Evolutionary conservation across 2,113 vertebrate species (phyloP).

Genomic region (Daphoenositta chrysoptera): DNA sequence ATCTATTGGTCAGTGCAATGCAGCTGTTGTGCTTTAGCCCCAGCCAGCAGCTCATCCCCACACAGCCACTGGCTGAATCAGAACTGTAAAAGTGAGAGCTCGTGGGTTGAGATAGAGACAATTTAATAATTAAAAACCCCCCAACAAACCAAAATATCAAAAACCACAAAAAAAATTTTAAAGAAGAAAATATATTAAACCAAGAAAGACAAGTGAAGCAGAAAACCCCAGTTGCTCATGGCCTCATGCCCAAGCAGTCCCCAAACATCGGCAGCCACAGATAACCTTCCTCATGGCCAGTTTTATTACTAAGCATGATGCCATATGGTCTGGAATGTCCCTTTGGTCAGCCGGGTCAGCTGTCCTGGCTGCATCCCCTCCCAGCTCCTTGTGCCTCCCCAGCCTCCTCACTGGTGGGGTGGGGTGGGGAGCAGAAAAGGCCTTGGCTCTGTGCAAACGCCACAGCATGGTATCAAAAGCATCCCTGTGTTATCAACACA

Average conservation of each 20-base stretch:
- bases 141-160: neutral
- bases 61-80: rapidly evolving
- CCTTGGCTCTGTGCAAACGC: neutral
- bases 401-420: rapidly evolving
- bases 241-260: neutral
- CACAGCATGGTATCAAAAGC: neutral
- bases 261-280: rapidly evolving
- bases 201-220: neutral
- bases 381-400: neutral
- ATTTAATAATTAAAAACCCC: neutral
- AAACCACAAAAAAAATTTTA: neutral
- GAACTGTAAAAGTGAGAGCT: neutral
- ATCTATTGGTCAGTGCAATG: neutral
- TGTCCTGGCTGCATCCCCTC: neutral
- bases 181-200: neutral
- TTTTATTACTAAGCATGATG: neutral
- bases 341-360: neutral
- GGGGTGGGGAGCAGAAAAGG: neutral
- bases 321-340: neutral
- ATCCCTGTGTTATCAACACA: neutral
- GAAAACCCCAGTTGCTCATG: rapidly evolving
- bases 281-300: neutral
- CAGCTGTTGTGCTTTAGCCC: neutral
- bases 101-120: neutral
- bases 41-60: neutral